Evolutionary conservation across 2,113 vertebrate genomes (phyloP).

Genomic region (Ellobius talpinus): DNA sequence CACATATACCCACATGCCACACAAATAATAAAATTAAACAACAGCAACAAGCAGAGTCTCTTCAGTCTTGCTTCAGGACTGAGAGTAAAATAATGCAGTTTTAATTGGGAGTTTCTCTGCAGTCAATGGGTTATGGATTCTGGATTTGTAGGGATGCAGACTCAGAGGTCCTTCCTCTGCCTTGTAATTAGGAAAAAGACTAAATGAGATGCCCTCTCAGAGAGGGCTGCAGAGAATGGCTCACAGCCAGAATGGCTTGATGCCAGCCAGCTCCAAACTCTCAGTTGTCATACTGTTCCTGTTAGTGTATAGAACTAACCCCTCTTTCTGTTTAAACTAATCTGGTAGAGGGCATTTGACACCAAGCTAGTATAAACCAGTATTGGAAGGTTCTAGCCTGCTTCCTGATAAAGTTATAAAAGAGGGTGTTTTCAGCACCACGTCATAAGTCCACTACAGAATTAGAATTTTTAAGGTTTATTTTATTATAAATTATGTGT

Average conservation of each 20-base stretch:
- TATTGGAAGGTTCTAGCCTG: background rate
- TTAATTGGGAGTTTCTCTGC: background rate
- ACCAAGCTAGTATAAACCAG: background rate
- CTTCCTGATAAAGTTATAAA: background rate
- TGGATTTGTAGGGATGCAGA: background rate
- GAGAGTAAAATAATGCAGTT: background rate
- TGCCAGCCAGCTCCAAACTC: background rate
- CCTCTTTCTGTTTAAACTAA: background rate
- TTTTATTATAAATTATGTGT: background rate
- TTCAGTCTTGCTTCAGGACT: background rate
- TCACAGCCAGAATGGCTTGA: background rate
- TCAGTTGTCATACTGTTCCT: background rate
- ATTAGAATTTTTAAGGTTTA: background rate
- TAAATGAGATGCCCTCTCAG: background rate
- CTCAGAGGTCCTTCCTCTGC: background rate
- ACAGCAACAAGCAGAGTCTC: background rate
- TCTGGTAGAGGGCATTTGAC: background rate
- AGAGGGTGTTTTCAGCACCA: background rate
- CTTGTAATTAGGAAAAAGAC: background rate
- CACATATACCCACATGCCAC: background rate
- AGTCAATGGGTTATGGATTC: background rate
- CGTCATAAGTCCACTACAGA: background rate
- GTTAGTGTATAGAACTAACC: background rate
- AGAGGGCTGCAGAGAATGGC: background rate
- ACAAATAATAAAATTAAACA: background rate